Evolutionary conservation across 2,888 invertebrate species (phyloP), one percentile per base, ranked within the genome.

Genomic region (Girardia tigrina): DNA sequence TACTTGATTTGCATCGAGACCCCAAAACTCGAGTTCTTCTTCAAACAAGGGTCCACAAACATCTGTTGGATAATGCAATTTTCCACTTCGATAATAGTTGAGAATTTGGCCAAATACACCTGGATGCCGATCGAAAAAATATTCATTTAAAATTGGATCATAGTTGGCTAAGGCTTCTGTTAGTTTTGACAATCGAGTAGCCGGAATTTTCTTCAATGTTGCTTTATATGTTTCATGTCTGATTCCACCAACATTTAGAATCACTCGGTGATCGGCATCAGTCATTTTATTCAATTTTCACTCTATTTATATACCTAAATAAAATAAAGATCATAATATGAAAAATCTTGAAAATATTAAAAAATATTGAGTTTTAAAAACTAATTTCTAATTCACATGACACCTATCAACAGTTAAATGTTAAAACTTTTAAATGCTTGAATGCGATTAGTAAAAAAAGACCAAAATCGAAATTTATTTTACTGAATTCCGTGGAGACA

Each of bases 41-140:
- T 83, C 83, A 77, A 83, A 83, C n/a, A 82, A 77, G 0, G 83
- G 83, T 2, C 83, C 83, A 78, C 83, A 83, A 0, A 83, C 81
- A 77, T 83, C 82, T 27, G 79, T 81, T 0, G 83, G 82, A 0
- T 80, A 80, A 77, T 83, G 83, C 12, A 83, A 79, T 70, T 80
- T 80, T 2, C 83, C 83, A 8, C 82, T 83, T 6, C 83, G 79
- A 78, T 83, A 83, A 78, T 83, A 83, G 77, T 83, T 83, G 71
- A 83, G 77, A 28, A 83, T 81, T 82, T 82, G 81, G 74, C 80
- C 80, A 78, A 82, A 83, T 42, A 82, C 80, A 8, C 80, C 82
- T 0, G 83, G 82, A 76, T 83, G 83, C 69, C 83, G 78, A 78
- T 83, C 83, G 77, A 83, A 83, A 78, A 82, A 83, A 75, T 80